Evolutionary conservation across 1,140 invertebrate species (phyloP).

Genomic region (Drosophila gunungcola): DNA sequence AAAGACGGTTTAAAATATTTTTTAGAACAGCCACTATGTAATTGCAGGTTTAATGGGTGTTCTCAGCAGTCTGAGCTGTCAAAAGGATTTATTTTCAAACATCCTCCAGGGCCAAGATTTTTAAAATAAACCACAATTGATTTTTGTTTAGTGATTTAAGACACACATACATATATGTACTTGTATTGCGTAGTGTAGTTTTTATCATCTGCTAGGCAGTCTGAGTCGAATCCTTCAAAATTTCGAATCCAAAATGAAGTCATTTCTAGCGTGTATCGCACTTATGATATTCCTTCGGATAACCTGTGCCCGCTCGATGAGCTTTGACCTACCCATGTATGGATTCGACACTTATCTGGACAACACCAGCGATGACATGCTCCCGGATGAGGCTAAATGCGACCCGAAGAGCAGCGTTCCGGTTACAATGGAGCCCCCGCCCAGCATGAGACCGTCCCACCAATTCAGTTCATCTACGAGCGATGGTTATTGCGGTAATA

Average conservation of each 20-base stretch:
- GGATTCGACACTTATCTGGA: not conserved
- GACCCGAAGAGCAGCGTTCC: not conserved
- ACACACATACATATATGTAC: no score
- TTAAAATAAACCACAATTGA: no score
- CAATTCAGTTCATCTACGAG: not conserved
- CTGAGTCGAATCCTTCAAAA: not conserved
- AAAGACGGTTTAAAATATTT: no score
- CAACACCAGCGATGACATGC: not conserved
- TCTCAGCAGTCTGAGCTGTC: no score
- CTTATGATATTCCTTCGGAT: not conserved
- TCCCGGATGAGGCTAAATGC: not conserved
- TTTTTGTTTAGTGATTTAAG: no score
- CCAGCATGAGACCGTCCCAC: not conserved
- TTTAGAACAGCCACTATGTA: no score
- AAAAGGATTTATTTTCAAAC: no score
- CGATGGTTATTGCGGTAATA: not conserved
- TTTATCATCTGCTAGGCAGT: not conserved
- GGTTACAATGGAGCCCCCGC: not conserved
- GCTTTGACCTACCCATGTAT: not conserved
- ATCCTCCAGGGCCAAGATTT: no score
- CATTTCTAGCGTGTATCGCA: not conserved
- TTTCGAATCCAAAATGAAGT: slow-evolving; percentile 1
- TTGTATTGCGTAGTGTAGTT: no score
- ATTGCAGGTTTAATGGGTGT: no score
- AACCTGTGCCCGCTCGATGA: not conserved